Base-by-base conservation (phyloP, 2,113 vertebrate species). In the Melanerpes aurifrons region DNA sequence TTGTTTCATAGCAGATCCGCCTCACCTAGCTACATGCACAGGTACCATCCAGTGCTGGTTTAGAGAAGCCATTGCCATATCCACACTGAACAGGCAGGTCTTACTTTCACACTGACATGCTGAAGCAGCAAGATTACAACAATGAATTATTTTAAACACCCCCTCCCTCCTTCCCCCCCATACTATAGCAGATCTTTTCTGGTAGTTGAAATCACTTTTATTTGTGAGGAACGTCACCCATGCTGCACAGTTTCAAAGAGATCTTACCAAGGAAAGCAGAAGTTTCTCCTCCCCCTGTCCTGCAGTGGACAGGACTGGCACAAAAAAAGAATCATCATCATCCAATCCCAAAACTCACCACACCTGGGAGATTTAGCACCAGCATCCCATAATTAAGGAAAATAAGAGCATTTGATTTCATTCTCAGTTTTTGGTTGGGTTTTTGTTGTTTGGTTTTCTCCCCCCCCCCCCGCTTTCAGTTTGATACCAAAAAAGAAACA, bases 301-400 rank as follows among this genome's bases (percentile, higher is more conserved):
- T 97, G 96, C 82, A 95, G 93, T 94, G 81, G 96, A 87, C 97
- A 97, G 96, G 94, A 94, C 96, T 95, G 97, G 96, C 96, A 97
- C 94, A 97, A 96, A 95, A 86, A 87, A 92, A 35, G 35, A 35
- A 35, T 35, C 35, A 35, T 35, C 35, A 35, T 35, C 35, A 92
- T 24, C 11, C 50, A 53, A 53, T 22, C 50, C 50, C 50, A 53
- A 82, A 94, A 71, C 45, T 95, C 94, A 86, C n/a, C 94, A 97
- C 97, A 97, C 95, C 69, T 96, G 96, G 95, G 93, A 98, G 97
- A 97, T 96, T 97, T 97, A 98, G 97, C 97, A 98, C 97, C 97
- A 97, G 95, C 97, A 97, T 97, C 97, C 97, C 97, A 96, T 97
- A 96, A 96, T 53, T 25, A 53, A 53, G 50, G 40, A 93, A 96